A percentile compares a stretch with the other conserved stretches of the same genome.
These are phyloP conservation scores for Harpagoxenus sublaevis DNA, from an alignment of 2,888 invertebrate genomes.

Conservation along the genomic window DNA sequence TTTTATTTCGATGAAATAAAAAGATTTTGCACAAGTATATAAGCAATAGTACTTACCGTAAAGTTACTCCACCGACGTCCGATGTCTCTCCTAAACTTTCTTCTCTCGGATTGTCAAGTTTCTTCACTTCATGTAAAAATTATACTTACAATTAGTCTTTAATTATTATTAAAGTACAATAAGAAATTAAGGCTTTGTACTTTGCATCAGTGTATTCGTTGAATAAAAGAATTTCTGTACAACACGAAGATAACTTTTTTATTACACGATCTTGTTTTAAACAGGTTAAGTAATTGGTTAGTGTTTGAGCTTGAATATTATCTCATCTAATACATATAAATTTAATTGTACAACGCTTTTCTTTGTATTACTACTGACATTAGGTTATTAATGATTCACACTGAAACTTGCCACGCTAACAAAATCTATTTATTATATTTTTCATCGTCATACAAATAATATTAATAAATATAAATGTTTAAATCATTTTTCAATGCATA, in stretches of 20 bases:
- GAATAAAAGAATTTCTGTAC: conserved; percentile 55
- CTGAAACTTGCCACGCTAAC: conserved; percentile 75
- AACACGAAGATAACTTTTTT: not conserved
- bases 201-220: conserved; percentile 56
- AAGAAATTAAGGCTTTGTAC: conserved; percentile 66
- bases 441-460: conserved; percentile 59
- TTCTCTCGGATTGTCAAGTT: too few species aligned
- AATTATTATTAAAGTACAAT: conserved; percentile 55
- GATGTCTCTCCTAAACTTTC: too few species aligned
- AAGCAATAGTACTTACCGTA: too few species aligned
- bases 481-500: conserved; percentile 59
- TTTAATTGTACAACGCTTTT: conserved; percentile 62
- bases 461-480: conserved; percentile 68
- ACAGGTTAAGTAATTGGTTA: not conserved
- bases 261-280: not conserved
- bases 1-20: too few species aligned
- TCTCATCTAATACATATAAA: not conserved
- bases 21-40: too few species aligned
- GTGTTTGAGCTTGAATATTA: not conserved
- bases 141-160: conserved; percentile 52
- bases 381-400: conserved; percentile 71
- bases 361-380: conserved; percentile 58
- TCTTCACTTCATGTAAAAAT: conserved; percentile 47
- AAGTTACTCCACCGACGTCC: too few species aligned
- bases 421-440: conserved; percentile 74